phyloP scores from a whole-genome alignment of 2,113 vertebrate species.

The Notothenia rossii region DNA sequence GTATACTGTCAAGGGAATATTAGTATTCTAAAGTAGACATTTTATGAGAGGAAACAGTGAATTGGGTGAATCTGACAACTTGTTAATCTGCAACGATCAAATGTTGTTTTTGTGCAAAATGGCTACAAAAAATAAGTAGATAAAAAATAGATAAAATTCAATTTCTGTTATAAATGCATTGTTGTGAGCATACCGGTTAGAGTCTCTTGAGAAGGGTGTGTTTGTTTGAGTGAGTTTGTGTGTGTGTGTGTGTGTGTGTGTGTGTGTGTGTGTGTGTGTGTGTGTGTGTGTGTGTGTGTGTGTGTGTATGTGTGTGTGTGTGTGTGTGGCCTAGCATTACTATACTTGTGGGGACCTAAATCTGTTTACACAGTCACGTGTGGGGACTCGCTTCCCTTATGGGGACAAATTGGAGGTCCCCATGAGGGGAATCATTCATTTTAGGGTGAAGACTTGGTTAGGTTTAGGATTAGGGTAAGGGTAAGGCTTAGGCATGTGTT shows the following conservation, averaged over 20 bases:
- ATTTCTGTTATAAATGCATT: background rate
- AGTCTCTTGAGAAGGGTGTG: background rate
- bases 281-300: constrained; percentile 6
- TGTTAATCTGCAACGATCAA: background rate
- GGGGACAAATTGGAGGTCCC: too few species aligned
- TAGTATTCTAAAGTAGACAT: too few species aligned
- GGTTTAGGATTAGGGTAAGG: too few species aligned
- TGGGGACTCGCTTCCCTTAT: too few species aligned
- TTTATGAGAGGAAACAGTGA: background rate
- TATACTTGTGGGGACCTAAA: too few species aligned
- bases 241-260: background rate
- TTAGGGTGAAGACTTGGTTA: too few species aligned
- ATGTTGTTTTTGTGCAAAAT: background rate
- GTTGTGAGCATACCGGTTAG: constrained; percentile 4
- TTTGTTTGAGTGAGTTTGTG: too few species aligned
- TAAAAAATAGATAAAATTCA: background rate
- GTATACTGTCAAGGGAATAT: background rate
- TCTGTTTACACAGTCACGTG: too few species aligned
- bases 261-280: background rate
- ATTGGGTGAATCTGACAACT: too few species aligned
- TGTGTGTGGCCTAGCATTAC: too few species aligned
- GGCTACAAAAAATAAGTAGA: background rate
- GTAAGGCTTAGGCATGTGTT: too few species aligned
- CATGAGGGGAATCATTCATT: too few species aligned
- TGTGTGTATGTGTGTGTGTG: constrained; percentile 3